Conservation (phyloP, 2,888 invertebrate species). For the Danaus chrysippus region DNA sequence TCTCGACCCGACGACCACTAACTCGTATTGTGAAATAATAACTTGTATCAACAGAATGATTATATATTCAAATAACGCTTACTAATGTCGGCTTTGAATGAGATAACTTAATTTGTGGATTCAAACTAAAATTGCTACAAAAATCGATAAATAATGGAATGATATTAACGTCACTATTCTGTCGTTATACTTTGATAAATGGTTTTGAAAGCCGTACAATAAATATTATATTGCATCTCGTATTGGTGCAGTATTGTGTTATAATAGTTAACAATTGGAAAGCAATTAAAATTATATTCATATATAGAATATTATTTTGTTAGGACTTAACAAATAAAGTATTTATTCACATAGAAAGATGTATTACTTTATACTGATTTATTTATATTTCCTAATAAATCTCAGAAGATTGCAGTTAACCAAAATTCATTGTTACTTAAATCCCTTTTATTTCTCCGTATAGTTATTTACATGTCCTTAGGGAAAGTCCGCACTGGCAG, state of each 20-base stretch:
- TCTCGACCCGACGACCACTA: not conserved
- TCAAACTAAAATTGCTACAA: not conserved
- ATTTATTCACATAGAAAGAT: not conserved
- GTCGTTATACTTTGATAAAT: not conserved
- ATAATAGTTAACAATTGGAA: no score
- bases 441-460: not conserved
- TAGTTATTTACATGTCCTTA: not conserved
- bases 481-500: not conserved
- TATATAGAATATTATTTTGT: no score
- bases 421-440: not conserved
- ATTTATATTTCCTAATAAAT: not conserved
- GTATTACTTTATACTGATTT: not conserved
- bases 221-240: not conserved
- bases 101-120: constrained; percentile 5
- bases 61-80: not conserved
- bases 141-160: not conserved
- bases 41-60: not conserved
- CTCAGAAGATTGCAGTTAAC: constrained; percentile 1
- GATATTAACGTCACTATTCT: not conserved
- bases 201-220: not conserved
- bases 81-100: not conserved
- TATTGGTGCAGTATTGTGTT: no score
- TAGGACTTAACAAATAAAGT: no score
- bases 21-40: not conserved
- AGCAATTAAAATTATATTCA: no score